A percentile compares a stretch with the other conserved stretches of the same genome.
These are phyloP conservation scores for Leuciscus idus DNA, from an alignment of 2,113 vertebrate species.

Conservation along the genomic window DNA sequence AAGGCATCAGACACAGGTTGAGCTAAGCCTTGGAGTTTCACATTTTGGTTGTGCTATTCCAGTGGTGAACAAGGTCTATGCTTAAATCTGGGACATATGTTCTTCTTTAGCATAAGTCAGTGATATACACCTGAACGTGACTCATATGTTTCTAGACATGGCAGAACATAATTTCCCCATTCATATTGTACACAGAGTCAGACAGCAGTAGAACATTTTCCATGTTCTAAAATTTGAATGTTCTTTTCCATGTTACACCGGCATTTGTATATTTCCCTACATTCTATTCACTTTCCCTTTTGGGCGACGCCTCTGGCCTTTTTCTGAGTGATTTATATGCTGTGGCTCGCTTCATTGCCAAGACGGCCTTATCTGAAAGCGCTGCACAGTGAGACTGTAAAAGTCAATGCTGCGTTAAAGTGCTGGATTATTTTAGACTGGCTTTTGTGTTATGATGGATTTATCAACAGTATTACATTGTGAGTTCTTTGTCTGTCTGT, in stretches of 20 bases:
- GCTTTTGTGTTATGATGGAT: background rate
- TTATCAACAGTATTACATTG: background rate
- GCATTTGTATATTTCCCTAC: background rate
- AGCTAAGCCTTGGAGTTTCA: background rate
- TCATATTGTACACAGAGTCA: background rate
- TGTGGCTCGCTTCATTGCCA: conserved; percentile 5
- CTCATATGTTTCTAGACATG: conserved; percentile 7
- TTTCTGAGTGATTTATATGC: conserved; percentile 25
- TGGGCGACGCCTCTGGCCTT: background rate
- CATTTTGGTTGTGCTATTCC: background rate
- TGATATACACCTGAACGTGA: background rate
- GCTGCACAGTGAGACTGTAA: background rate
- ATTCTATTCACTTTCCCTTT: conserved; percentile 25
- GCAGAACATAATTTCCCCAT: background rate
- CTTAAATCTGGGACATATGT: background rate
- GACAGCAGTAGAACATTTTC: background rate
- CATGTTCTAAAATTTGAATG: background rate
- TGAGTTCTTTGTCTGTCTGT: background rate
- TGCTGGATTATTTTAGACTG: conserved; percentile 8
- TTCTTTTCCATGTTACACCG: background rate
- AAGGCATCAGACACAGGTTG: background rate
- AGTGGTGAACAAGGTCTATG: background rate
- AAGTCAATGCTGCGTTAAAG: conserved; percentile 24
- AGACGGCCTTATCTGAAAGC: conserved; percentile 26
- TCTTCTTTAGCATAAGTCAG: conserved; percentile 10